Percentiles rank a stretch among this genome's conserved stretches.
phyloP scores from a whole-genome alignment of 2,888 invertebrate genomes.

The Nasonia oneida region DNA sequence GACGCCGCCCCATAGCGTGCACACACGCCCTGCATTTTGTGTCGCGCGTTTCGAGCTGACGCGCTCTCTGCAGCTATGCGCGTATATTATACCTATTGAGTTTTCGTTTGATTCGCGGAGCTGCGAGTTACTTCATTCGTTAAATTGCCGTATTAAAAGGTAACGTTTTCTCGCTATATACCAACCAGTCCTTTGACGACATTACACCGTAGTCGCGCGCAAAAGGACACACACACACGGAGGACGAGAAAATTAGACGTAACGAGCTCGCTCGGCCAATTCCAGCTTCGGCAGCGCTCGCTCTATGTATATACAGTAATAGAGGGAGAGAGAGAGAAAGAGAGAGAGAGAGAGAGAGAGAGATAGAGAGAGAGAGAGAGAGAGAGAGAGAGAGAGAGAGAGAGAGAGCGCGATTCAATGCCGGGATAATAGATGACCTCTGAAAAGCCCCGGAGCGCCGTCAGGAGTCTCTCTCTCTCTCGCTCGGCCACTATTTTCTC shows the following conservation, averaged over 20 bases:
- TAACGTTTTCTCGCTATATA: background rate
- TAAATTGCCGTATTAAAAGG: background rate
- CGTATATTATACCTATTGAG: background rate
- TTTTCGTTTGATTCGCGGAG: too few species aligned
- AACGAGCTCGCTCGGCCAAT: constrained; percentile 12
- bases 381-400: too few species aligned
- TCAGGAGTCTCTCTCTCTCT: background rate
- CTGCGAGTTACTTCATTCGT: background rate
- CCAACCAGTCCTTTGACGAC: background rate
- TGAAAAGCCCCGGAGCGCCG: constrained; percentile 59
- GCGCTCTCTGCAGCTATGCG: background rate
- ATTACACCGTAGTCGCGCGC: background rate
- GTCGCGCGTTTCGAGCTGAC: background rate
- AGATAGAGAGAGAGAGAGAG: too few species aligned
- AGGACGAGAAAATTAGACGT: constrained; percentile 13
- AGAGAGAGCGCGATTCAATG: constrained; percentile 11
- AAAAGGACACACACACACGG: background rate
- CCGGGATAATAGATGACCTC: constrained; percentile 65
- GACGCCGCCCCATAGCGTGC: background rate
- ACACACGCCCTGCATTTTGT: constrained; percentile 6
- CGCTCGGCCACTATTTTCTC: constrained; percentile 66
- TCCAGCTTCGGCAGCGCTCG: background rate
- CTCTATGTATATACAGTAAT: background rate
- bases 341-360: too few species aligned
- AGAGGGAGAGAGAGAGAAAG: background rate